These are phyloP conservation scores for Diogma glabrata DNA, from an alignment of 2,888 invertebrate genomes.

Conservation along the genomic window DNA sequence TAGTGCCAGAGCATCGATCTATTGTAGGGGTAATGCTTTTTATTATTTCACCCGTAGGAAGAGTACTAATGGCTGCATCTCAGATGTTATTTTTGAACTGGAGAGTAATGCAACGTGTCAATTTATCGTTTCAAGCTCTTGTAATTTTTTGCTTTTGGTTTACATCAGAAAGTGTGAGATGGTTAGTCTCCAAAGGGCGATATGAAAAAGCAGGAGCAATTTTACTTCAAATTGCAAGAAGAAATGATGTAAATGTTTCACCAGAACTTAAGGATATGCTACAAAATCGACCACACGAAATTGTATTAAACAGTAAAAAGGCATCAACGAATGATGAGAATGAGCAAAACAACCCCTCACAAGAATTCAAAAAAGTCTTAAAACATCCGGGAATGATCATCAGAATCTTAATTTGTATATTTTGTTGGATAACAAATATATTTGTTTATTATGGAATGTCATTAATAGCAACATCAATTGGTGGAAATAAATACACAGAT, in stretches of 20 bases:
- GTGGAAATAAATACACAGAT: slow-evolving; percentile 67
- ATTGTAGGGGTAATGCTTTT: neutral
- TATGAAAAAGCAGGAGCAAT: neutral
- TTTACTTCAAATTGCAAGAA: neutral
- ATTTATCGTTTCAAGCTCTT: neutral
- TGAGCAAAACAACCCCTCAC: neutral
- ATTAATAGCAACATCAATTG: slow-evolving; percentile 59
- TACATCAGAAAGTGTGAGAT: neutral
- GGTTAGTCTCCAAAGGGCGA: neutral
- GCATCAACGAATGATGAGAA: neutral
- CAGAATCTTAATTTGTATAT: slow-evolving; percentile 46
- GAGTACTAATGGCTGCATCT: neutral
- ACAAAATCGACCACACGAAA: neutral
- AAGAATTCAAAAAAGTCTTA: slow-evolving; percentile 14
- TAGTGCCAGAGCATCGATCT: neutral
- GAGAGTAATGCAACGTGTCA: neutral
- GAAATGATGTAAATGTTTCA: neutral
- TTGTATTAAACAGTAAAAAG: neutral
- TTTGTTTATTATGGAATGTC: slow-evolving; percentile 72
- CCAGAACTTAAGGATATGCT: neutral
- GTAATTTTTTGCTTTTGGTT: slow-evolving; percentile 30
- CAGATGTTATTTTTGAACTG: neutral
- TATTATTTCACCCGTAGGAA: neutral
- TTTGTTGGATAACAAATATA: slow-evolving; percentile 69
- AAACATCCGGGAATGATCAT: slow-evolving; percentile 16